phyloP scores from a whole-genome alignment of 2,113 vertebrate species.

The Anolis sagrei region DNA sequence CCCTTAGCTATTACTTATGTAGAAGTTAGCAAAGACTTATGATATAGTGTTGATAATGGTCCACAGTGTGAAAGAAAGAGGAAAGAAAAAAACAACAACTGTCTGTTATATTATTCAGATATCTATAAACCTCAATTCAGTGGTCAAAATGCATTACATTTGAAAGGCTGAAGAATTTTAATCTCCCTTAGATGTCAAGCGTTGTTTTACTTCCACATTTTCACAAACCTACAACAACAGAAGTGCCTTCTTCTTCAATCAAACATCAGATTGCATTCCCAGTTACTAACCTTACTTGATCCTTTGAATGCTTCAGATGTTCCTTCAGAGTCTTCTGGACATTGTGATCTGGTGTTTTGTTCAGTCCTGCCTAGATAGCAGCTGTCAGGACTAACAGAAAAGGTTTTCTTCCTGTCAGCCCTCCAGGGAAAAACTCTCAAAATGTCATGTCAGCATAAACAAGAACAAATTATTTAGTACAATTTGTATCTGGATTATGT shows the following conservation, averaged over 20 bases:
- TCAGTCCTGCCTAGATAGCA: background rate
- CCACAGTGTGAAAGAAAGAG: too few relatives aligned
- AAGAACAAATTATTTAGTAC: background rate
- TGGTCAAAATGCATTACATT: background rate
- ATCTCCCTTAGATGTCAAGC: background rate
- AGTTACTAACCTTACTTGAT: background rate
- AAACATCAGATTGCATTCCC: background rate
- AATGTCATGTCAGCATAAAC: background rate
- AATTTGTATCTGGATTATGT: background rate
- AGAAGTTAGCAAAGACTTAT: background rate
- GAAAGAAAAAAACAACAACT: background rate
- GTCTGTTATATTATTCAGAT: background rate
- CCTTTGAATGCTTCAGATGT: background rate
- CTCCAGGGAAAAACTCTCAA: background rate
- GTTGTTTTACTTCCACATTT: background rate
- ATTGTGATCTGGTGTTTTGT: background rate
- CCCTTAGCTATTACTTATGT: background rate
- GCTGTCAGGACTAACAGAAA: background rate
- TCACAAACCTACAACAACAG: background rate
- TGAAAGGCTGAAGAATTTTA: background rate
- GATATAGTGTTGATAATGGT: background rate
- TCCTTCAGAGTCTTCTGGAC: background rate
- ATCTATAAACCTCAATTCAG: background rate
- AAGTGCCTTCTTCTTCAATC: background rate
- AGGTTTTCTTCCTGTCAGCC: background rate